Percentiles rank a stretch among this genome's conserved stretches.
These are phyloP conservation scores for Omphaloscelis lunosa DNA, from an alignment of 2,888 invertebrate species.

Conservation along the genomic window DNA sequence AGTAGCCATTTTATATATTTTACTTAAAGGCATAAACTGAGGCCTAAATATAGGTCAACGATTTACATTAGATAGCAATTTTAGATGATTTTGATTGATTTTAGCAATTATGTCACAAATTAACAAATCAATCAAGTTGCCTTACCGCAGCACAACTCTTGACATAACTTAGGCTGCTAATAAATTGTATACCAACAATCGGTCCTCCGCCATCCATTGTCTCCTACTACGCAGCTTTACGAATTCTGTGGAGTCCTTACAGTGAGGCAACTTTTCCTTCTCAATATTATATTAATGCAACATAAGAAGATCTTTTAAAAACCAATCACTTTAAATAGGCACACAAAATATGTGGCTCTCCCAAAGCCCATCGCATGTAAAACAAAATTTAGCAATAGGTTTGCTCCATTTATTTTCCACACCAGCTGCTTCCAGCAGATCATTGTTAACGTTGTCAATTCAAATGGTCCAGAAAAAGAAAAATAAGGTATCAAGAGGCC, in stretches of 20 bases:
- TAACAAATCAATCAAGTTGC: neutral
- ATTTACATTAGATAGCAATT: neutral
- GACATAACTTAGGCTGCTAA: neutral
- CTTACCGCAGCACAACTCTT: neutral
- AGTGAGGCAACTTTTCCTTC: no score
- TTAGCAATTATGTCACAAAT: neutral
- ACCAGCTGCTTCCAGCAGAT: neutral
- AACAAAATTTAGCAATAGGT: no score
- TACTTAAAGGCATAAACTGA: neutral
- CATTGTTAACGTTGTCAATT: neutral
- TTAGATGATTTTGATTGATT: no score
- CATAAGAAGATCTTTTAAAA: no score
- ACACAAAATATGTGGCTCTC: no score
- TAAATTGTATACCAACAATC: neutral
- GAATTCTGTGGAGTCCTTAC: no score
- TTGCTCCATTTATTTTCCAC: no score
- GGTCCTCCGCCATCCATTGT: rapidly evolving
- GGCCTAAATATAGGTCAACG: neutral
- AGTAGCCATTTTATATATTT: neutral
- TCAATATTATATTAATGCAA: no score
- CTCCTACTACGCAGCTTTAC: no score
- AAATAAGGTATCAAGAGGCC: neutral
- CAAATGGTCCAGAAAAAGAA: neutral
- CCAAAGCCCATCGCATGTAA: no score
- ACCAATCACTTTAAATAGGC: no score